These are phyloP conservation scores for Brachionus manjavacas DNA, from an alignment of 1,140 invertebrate species.

Conservation along the genomic window DNA sequence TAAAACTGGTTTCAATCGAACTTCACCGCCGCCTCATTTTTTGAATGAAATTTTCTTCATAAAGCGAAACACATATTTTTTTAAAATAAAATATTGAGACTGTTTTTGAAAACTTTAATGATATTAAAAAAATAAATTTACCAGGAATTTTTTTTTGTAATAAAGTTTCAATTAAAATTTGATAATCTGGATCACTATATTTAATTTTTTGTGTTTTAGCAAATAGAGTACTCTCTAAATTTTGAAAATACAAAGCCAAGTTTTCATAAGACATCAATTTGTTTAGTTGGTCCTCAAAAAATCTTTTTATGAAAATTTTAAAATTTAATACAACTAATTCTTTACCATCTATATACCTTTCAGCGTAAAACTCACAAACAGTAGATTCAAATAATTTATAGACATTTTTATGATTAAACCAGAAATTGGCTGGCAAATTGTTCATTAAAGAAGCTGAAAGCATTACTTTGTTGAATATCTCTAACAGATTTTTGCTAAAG, in stretches of 20 bases:
- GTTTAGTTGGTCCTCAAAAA: not conserved
- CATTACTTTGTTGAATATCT: not conserved
- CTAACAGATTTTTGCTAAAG: slow-evolving; percentile 1
- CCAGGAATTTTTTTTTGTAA: not conserved
- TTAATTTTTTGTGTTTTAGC: not conserved
- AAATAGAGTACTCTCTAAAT: not conserved
- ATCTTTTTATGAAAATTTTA: not conserved
- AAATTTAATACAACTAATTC: not conserved
- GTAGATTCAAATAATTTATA: not conserved
- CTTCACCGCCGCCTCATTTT: no score
- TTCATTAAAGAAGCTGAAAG: not conserved
- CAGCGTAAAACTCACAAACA: slow-evolving; percentile 4
- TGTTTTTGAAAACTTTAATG: no score
- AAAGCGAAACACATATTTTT: no score
- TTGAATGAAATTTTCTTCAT: no score
- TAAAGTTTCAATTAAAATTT: not conserved
- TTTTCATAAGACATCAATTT: not conserved
- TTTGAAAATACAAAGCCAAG: not conserved
- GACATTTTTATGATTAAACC: slow-evolving; percentile 27
- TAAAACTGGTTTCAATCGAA: no score
- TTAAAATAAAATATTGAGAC: not conserved
- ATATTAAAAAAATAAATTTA: not conserved
- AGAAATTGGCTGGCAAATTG: not conserved
- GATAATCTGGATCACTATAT: not conserved
- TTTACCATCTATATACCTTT: not conserved